Conservation (phyloP, 2,888 invertebrate species). For the Trichopoda pennipes region DNA sequence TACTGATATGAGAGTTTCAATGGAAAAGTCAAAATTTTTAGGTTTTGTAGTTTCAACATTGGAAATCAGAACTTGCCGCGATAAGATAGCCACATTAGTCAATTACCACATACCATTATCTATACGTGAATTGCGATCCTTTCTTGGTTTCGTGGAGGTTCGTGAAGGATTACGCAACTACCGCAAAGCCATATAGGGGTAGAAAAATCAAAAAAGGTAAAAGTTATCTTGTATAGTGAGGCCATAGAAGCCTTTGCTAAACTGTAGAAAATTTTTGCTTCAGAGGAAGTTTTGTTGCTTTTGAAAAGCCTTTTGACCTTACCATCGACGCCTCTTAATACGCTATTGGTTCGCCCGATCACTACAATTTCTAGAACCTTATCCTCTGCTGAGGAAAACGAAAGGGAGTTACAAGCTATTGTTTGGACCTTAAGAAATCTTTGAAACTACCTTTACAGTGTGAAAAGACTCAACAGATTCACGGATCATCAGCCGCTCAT, state of each 20-base stretch:
- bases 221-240: not conserved
- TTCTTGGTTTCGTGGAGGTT: no score
- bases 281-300: slow-evolving; percentile 4
- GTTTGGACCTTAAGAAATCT: no score
- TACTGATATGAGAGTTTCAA: not conserved
- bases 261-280: not conserved
- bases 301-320: slow-evolving; percentile 11
- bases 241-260: not conserved
- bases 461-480: no score
- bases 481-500: no score
- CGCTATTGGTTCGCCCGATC: no score
- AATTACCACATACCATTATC: not conserved
- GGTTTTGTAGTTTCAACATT: not conserved
- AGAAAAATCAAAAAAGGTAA: not conserved
- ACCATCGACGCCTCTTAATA: slow-evolving; percentile 2
- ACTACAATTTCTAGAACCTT: no score
- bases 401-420: no score
- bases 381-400: no score
- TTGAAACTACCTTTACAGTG: no score
- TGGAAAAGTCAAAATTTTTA: not conserved
- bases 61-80: not conserved
- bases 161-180: no score
- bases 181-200: not conserved
- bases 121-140: no score
- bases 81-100: not conserved